Evolutionary conservation across 2,113 vertebrate species (phyloP).

Genomic region (Camarhynchus parvulus): DNA sequence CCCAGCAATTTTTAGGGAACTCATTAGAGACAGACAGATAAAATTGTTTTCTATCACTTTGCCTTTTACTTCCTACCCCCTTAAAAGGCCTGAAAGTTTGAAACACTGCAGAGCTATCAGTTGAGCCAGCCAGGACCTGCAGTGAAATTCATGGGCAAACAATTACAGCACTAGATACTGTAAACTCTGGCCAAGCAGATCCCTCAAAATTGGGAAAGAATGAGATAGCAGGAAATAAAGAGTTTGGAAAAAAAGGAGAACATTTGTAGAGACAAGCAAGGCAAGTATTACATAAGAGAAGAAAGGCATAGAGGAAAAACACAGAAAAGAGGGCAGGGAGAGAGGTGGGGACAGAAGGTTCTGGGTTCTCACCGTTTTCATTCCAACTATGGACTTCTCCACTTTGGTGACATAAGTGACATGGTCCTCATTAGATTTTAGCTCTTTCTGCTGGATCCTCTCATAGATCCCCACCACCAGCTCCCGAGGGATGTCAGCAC

Average conservation of each 20-base stretch:
- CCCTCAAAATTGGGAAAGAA: not conserved
- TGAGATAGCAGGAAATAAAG: not conserved
- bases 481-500: slow-evolving; percentile 95
- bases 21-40: not conserved
- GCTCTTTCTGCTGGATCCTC: slow-evolving; percentile 95
- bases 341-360: not conserved
- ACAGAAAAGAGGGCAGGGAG: not conserved
- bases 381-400: slow-evolving; percentile 97
- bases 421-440: slow-evolving; percentile 97
- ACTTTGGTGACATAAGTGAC: slow-evolving; percentile 98
- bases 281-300: not conserved
- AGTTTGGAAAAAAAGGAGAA: not conserved
- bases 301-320: not conserved
- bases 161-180: not conserved
- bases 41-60: not conserved
- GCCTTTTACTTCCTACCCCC: too few species aligned
- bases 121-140: not conserved
- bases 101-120: not conserved
- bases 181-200: not conserved
- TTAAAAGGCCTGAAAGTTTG: not conserved
- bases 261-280: not conserved
- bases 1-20: not conserved
- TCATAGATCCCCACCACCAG: slow-evolving; percentile 98
- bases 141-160: not conserved
- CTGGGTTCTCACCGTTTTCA: slow-evolving; percentile 90